A percentile compares a stretch with the other conserved stretches of the same genome.
Evolutionary conservation across 2,888 invertebrate species (phyloP).

Genomic region (Darwinula stevensoni): DNA sequence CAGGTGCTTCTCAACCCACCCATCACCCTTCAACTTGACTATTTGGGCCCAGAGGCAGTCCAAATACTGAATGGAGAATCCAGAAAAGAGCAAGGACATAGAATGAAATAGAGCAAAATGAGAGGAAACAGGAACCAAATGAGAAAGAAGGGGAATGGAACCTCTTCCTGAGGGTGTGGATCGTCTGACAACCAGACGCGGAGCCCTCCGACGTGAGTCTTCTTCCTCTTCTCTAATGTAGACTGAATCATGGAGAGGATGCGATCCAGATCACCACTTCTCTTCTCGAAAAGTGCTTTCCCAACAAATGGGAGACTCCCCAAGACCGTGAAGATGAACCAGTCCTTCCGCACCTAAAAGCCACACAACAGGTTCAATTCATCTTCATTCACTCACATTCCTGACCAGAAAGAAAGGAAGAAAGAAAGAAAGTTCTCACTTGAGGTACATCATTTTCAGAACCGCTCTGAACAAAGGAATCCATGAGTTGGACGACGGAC

Average conservation of each 20-base stretch:
- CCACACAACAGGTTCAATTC: too few species aligned
- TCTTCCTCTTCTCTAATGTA: conserved; percentile 68
- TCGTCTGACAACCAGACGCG: conserved; percentile 80
- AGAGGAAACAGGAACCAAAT: conserved; percentile 3
- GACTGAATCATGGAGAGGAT: conserved; percentile 64
- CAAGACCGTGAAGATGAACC: conserved; percentile 42
- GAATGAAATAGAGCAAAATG: conserved; percentile 3
- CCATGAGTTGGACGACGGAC: conserved; percentile 60
- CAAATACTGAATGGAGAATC: too few species aligned
- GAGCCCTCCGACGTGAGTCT: conserved; percentile 71
- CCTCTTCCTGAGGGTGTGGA: conserved; percentile 82
- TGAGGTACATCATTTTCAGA: conserved; percentile 86
- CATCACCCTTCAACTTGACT: conserved; percentile 61
- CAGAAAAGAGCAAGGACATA: conserved; percentile 2
- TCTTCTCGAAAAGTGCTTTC: conserved; percentile 78
- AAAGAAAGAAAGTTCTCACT: too few species aligned
- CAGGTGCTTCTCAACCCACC: conserved; percentile 92
- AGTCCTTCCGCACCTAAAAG: conserved; percentile 28
- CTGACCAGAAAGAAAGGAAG: too few species aligned
- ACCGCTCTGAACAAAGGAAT: conserved; percentile 74
- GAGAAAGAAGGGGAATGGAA: too few species aligned
- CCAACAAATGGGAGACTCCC: conserved; percentile 90
- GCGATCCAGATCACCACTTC: conserved; percentile 69
- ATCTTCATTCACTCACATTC: too few species aligned
- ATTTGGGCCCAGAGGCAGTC: conserved; percentile 91